Evolutionary conservation across 1,140 invertebrate species (phyloP), one percentile per base, ranked within the genome.

Genomic region (Aleiodes sp.): DNA sequence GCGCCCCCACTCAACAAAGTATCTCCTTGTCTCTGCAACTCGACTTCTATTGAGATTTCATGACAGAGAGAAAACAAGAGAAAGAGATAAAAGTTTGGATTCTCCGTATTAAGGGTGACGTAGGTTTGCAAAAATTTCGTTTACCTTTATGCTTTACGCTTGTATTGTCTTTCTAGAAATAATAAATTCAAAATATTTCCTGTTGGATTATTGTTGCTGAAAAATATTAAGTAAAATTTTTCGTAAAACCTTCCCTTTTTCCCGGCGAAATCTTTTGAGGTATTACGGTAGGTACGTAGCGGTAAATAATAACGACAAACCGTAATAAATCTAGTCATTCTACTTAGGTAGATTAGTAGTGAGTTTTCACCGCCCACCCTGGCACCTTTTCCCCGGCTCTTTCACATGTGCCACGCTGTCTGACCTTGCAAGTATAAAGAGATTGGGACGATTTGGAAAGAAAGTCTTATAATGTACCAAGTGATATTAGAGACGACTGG

Each of bases 251-350:
- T 52, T 19, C 21, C 39, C 7, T 2, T 43, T 4, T 16, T 43
- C n/a, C 19, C n/a, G n/a, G 7, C 21, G 16, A 52, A 10, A 16
- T 26, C 19, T 24, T 52, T 52, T 24, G 21, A 52, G 26, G 9
- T 2, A 52, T 52, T 52, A 4, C 16, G 46, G 12, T 7, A 52
- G 19, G 46, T 24, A 52, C 26, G 46, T 52, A 16, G 37, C 63
- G 41, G 26, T 52, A 28, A 65, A 52, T n/a, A n/a, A n/a, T n/a
- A 33, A 26, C 31, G 26, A 52, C 12, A 33, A 65, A 28, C 63
- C 63, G 19, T 26, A 65, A 65, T 65, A 65, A 65, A 65, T 65
- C 63, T 43, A 52, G 41, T 33, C 63, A 29, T 52, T 33, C 28
- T 19, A 52, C 28, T 65, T 65, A 52, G 63, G 41, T 65, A 52